Conservation (phyloP, 2,888 invertebrate genomes). For the Bembecia ichneumoniformis region DNA sequence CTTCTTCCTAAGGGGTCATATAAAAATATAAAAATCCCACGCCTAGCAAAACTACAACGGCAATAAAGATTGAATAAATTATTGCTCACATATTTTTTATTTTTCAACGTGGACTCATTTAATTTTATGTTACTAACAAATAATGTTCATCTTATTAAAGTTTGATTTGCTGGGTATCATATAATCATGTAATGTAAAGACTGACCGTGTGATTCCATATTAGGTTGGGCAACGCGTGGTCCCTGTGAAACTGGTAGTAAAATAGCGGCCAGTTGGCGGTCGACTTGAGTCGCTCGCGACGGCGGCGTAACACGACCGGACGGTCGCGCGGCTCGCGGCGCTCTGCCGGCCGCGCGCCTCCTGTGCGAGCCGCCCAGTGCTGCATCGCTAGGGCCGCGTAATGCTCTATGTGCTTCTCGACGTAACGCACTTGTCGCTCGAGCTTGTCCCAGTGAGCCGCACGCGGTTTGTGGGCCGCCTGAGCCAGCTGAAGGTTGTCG, state of each 20-base stretch:
- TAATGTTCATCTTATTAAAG: too few species aligned
- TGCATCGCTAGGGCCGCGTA: conserved; percentile 60
- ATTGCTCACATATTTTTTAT: too few species aligned
- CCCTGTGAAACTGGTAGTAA: conserved; percentile 94
- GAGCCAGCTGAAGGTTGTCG: conserved; percentile 96
- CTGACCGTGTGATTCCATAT: conserved; percentile 98
- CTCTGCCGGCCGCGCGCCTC: conserved; percentile 73
- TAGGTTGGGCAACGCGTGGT: conserved; percentile 95
- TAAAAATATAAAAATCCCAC: too few species aligned
- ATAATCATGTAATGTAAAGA: conserved; percentile 1
- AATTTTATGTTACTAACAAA: too few species aligned
- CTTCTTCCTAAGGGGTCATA: too few species aligned
- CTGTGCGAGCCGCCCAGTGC: conserved; percentile 78
- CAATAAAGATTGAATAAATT: too few species aligned
- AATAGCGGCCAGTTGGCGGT: conserved; percentile 94
- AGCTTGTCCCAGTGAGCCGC: conserved; percentile 81
- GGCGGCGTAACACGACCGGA: conserved; percentile 91
- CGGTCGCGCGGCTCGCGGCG: conserved; percentile 77
- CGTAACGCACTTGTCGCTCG: conserved; percentile 80
- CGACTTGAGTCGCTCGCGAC: conserved; percentile 89
- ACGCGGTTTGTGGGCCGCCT: conserved; percentile 80
- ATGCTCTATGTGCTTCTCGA: conserved; percentile 81
- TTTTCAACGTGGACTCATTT: too few species aligned
- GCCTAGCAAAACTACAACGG: too few species aligned
- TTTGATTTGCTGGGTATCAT: too few species aligned